Evolutionary conservation across 2,888 invertebrate species (phyloP).

Genomic region (Epinotia brunnichana): DNA sequence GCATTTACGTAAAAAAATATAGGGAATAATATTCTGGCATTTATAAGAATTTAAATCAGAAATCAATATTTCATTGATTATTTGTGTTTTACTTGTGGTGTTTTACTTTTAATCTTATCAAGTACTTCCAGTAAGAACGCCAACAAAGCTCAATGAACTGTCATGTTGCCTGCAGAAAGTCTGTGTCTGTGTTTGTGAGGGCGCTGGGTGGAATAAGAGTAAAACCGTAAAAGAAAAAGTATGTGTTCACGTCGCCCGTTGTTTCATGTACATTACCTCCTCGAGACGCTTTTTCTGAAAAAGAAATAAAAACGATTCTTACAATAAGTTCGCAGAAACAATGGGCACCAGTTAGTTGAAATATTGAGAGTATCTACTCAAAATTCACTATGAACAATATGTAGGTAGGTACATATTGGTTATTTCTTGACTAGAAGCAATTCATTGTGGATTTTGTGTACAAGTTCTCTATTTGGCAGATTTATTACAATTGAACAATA

Average conservation of each 20-base stretch:
- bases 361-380: constrained; percentile 15
- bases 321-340: constrained; percentile 40
- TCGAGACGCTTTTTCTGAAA: constrained; percentile 91
- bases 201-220: neutral
- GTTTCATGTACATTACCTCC: constrained; percentile 84
- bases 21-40: too few species aligned
- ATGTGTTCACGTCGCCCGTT: constrained; percentile 43
- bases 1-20: too few species aligned
- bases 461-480: constrained; percentile 13
- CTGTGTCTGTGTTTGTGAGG: constrained; percentile 11
- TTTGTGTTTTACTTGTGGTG: neutral
- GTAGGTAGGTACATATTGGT: too few species aligned
- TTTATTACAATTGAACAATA: constrained; percentile 4
- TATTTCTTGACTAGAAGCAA: neutral
- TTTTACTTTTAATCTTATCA: neutral
- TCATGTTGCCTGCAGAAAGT: constrained; percentile 9
- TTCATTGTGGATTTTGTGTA: constrained; percentile 12
- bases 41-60: too few species aligned
- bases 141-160: constrained; percentile 5
- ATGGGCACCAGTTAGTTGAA: constrained; percentile 24
- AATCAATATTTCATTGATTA: neutral
- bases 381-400: constrained; percentile 2
- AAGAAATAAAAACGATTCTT: constrained; percentile 76
- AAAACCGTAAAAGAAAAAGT: constrained; percentile 8
- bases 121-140: neutral